Base-by-base conservation (phyloP, 1,140 invertebrate species). In the Arctopsyche grandis region DNA sequence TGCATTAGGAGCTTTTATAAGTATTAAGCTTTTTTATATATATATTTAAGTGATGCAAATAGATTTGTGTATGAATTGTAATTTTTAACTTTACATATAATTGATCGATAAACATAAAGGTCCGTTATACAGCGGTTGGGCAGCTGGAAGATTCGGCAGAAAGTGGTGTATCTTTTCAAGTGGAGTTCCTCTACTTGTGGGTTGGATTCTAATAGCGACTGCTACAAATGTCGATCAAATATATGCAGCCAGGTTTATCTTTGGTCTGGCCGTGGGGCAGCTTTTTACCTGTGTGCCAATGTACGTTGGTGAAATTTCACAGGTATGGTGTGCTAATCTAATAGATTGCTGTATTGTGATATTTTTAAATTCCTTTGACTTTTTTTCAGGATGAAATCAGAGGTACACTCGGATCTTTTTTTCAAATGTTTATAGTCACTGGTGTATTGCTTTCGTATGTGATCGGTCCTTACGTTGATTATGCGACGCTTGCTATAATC, bases 291-390 rank as follows among this genome's bases (percentile, higher is more conserved):
- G 92, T 16, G 89, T 93, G 1, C 95, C 95, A 0, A 94, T 97
- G 90, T 98, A 97, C 85, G 91, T 95, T 78, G 94, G 95, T 24
- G 96, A 97, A 88, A 96, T 96, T 58, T 92, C 95, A 1, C 94
- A 95, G 83, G 92, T 92, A 84, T 88, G 29, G 29, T 38, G 29
- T 38, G 29, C 29, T 7, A n/a, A n/a, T 38, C 29, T 38, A n/a
- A n/a, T n/a, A n/a, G n/a, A n/a, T 38, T 38, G 29, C 29, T n/a
- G n/a, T 38, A 38, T 4, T 38, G 29, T 38, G 29, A 4, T 38
- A 4, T 7, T 38, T 1, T 38, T 38, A 7, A 7, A 38, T 38
- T 38, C n/a, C n/a, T n/a, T n/a, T n/a, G n/a, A n/a, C 7, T 38
- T 38, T 38, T 38, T 77, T 82, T 21, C 83, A 92, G 90, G 87